These are phyloP conservation scores for Champsocephalus gunnari DNA, from an alignment of 2,797 vertebrate genomes.

Conservation along the genomic window DNA sequence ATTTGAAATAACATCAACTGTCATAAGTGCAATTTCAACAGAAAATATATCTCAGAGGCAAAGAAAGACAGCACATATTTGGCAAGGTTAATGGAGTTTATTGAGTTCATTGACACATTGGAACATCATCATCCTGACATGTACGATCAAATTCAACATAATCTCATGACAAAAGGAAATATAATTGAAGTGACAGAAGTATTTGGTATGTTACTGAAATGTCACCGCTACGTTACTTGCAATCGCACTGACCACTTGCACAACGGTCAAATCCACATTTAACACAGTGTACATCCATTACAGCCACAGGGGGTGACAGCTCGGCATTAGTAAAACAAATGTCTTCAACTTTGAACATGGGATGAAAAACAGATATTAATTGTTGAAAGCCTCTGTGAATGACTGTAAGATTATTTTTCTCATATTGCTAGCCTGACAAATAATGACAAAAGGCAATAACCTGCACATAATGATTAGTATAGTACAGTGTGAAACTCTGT, in stretches of 20 bases:
- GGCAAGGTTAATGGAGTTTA: slow-evolving; percentile 70
- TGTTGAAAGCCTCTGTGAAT: slow-evolving; percentile 38
- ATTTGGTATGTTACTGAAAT: slow-evolving; percentile 61
- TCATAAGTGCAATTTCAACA: neutral
- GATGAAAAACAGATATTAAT: slow-evolving; percentile 37
- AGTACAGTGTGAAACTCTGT: slow-evolving; percentile 47
- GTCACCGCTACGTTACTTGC: slow-evolving; percentile 55
- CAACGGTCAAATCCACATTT: slow-evolving; percentile 58
- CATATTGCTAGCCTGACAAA: slow-evolving; percentile 72
- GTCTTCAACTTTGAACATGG: slow-evolving; percentile 44
- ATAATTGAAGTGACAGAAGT: slow-evolving; percentile 47
- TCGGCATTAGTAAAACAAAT: slow-evolving; percentile 46
- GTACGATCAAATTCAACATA: slow-evolving; percentile 53
- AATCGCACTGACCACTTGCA: slow-evolving; percentile 43
- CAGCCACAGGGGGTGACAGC: slow-evolving; percentile 63
- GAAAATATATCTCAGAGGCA: neutral
- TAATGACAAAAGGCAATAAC: slow-evolving; percentile 43
- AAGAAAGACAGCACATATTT: neutral
- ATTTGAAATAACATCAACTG: neutral
- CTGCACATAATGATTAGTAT: slow-evolving; percentile 55
- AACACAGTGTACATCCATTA: slow-evolving; percentile 72
- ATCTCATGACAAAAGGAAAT: slow-evolving; percentile 53
- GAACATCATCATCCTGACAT: slow-evolving; percentile 55
- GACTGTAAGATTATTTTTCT: slow-evolving; percentile 23
- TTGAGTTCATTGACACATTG: slow-evolving; percentile 73